phyloP scores from a whole-genome alignment of 2,113 vertebrate species.

The Semnornis frantzii region DNA sequence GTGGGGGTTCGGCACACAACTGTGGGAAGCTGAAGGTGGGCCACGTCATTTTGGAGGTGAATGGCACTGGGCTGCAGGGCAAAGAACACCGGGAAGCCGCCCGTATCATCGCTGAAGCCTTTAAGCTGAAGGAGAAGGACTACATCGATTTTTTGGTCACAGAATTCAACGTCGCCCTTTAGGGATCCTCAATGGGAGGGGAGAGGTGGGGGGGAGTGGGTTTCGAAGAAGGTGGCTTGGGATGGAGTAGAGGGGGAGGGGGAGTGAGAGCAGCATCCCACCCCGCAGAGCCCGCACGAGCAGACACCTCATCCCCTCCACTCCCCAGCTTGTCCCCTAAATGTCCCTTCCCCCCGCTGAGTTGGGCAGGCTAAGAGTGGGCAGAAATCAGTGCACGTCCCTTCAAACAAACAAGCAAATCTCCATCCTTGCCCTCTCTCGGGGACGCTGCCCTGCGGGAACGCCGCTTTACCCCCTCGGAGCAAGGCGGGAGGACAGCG shows the following conservation, averaged over 20 bases:
- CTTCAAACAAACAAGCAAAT: background rate
- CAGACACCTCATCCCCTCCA: background rate
- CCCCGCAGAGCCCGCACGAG: background rate
- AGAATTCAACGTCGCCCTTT: slow-evolving; percentile 95
- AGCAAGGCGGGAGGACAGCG: accelerated
- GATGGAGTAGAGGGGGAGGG: background rate
- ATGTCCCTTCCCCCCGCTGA: background rate
- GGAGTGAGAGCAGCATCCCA: background rate
- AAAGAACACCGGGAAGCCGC: slow-evolving; percentile 94
- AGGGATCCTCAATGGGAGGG: background rate
- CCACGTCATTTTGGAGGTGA: slow-evolving; percentile 96
- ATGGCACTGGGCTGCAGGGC: slow-evolving; percentile 86
- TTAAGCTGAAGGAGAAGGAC: slow-evolving; percentile 95
- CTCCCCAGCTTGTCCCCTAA: background rate
- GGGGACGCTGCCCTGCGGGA: background rate
- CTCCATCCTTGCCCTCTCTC: background rate
- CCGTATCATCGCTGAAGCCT: slow-evolving; percentile 94
- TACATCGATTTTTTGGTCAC: slow-evolving; percentile 95
- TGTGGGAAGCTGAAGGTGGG: slow-evolving; percentile 95
- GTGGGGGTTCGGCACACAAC: slow-evolving; percentile 94
- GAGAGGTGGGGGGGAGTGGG: too few relatives aligned
- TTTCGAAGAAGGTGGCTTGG: background rate
- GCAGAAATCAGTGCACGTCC: background rate
- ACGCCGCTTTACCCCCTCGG: background rate
- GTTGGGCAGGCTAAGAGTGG: background rate